Evolutionary conservation across 2,888 invertebrate genomes (phyloP).

Genomic region (Syrphus vitripennis): DNA sequence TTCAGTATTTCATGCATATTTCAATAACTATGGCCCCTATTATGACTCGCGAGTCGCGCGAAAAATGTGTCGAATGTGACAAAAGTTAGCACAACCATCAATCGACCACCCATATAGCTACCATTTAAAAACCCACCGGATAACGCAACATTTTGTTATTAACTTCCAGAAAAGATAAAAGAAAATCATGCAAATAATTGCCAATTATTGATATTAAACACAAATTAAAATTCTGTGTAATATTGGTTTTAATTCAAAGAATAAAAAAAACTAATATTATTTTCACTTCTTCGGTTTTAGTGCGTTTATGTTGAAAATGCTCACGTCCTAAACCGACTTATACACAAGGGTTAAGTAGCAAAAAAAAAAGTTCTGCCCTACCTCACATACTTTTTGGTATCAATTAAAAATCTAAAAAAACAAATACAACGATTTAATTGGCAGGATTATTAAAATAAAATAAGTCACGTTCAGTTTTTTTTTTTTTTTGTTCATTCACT

Average conservation of each 20-base stretch:
- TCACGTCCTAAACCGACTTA: neutral
- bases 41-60: too few relatives aligned
- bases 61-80: neutral
- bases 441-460: neutral
- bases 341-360: neutral
- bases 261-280: neutral
- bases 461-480: neutral
- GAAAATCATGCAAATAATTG: neutral
- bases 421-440: neutral
- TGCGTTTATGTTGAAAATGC: too few relatives aligned
- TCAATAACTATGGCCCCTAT: too few relatives aligned
- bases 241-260: neutral
- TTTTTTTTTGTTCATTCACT: neutral
- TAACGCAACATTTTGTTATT: neutral
- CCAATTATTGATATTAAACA: neutral
- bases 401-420: neutral
- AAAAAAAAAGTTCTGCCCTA: neutral
- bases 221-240: neutral
- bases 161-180: neutral
- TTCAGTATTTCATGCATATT: too few relatives aligned
- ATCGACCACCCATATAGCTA: neutral
- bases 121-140: neutral
- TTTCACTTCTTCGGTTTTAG: too few relatives aligned
- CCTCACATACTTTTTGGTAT: neutral
- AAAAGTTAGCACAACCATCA: neutral